Percentiles rank a stretch among this genome's conserved stretches.
These are phyloP conservation scores for Rhegmatorhina hoffmannsi DNA, from an alignment of 2,113 vertebrate species.

Conservation along the genomic window DNA sequence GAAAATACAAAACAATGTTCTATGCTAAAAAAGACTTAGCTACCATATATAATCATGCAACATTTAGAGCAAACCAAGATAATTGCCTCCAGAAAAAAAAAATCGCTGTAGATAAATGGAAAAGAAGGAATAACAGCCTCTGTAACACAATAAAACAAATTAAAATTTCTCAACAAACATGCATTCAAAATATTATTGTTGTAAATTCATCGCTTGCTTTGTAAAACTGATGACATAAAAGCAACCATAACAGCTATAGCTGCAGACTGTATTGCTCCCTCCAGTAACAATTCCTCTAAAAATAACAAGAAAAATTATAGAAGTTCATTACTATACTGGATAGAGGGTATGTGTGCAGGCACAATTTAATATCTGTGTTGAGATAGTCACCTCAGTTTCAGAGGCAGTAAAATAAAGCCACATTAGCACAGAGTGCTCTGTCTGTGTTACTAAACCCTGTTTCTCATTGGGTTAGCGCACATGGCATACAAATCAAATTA, in stretches of 20 bases:
- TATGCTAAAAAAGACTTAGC: conserved; percentile 18
- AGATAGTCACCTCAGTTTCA: background rate
- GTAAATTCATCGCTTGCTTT: background rate
- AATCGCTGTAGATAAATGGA: background rate
- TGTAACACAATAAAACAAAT: conserved; percentile 43
- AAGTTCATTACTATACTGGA: background rate
- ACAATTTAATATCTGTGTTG: background rate
- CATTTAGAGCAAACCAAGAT: background rate
- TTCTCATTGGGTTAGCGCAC: background rate
- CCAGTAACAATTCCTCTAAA: conserved; percentile 14
- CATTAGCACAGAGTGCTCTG: background rate
- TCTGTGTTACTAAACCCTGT: background rate
- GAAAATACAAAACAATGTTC: conserved; percentile 27
- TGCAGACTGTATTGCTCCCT: conserved; percentile 30
- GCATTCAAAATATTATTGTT: conserved; percentile 20
- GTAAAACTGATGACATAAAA: conserved; percentile 1
- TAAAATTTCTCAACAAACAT: conserved; percentile 38
- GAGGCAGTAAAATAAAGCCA: background rate
- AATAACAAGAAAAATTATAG: background rate
- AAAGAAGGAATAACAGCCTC: conserved; percentile 24
- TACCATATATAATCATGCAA: conserved; percentile 23
- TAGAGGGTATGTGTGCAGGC: background rate
- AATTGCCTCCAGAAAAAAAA: conserved; percentile 37
- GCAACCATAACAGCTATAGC: background rate
- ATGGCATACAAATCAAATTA: background rate